Conservation (phyloP, 2,888 invertebrate genomes). For the Acanthosepion lycidas region DNA sequence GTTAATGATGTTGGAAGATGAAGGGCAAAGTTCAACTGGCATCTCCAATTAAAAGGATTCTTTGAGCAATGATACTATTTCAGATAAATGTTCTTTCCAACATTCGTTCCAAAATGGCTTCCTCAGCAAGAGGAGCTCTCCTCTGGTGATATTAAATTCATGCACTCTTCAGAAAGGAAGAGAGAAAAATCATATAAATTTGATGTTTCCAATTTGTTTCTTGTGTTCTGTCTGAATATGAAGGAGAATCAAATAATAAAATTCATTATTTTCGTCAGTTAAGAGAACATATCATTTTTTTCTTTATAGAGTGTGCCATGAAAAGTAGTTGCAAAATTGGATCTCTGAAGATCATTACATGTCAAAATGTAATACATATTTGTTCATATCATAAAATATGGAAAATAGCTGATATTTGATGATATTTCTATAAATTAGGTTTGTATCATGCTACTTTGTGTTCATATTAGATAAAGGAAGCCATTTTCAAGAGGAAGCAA, state of each 20-base stretch:
- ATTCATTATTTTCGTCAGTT: background rate
- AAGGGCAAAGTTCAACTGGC: constrained; percentile 21
- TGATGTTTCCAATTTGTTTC: background rate
- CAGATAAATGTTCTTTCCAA: background rate
- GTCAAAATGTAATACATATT: background rate
- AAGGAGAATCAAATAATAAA: background rate
- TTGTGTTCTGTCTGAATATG: background rate
- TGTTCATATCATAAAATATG: background rate
- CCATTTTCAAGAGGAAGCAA: background rate
- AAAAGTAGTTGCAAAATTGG: background rate
- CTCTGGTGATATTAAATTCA: constrained; percentile 1
- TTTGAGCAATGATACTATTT: background rate
- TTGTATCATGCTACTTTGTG: background rate
- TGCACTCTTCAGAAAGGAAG: background rate
- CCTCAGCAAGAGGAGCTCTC: background rate
- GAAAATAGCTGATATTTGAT: too few species aligned
- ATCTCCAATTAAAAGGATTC: constrained; percentile 12
- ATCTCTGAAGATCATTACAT: background rate
- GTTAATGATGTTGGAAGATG: constrained; percentile 33
- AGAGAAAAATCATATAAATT: background rate
- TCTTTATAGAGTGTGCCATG: background rate
- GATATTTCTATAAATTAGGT: background rate
- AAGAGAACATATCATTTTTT: background rate
- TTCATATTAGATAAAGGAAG: background rate
- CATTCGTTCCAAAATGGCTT: background rate